Conservation (phyloP, 2,797 vertebrate genomes). For the Mormyrops attenuatus region DNA sequence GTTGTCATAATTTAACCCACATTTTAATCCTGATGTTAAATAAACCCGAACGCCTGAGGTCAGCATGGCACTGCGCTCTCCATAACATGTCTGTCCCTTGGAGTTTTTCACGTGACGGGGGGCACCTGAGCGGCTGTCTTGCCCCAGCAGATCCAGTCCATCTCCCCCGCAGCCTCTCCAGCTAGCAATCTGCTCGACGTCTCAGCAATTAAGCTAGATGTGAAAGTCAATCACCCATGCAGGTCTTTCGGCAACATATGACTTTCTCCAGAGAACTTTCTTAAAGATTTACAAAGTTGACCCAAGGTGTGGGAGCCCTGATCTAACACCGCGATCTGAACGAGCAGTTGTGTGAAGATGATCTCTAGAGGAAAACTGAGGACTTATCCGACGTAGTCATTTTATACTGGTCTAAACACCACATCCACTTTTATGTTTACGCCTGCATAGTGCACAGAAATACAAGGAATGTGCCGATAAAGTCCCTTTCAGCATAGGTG, state of each 20-base stretch:
- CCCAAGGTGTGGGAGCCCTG: not conserved
- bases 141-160: not conserved
- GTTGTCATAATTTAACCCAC: conserved; percentile 1
- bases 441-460: not conserved
- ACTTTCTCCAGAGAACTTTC: not conserved
- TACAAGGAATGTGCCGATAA: not conserved
- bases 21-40: conserved; percentile 5
- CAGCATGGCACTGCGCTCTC: not conserved
- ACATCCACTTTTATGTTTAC: not conserved
- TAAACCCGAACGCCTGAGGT: not conserved
- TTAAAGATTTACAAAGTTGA: not conserved
- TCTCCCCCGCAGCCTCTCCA: not conserved
- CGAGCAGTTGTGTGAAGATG: not conserved
- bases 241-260: not conserved
- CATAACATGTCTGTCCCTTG: not conserved
- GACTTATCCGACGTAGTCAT: not conserved
- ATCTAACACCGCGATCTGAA: not conserved
- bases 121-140: not conserved
- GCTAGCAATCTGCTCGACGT: not conserved
- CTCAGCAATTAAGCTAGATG: not conserved
- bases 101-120: not conserved
- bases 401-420: not conserved
- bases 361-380: not conserved
- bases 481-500: not conserved
- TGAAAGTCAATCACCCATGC: not conserved